phyloP scores from a whole-genome alignment of 2,113 vertebrate species.

The Burhinus oedicnemus region DNA sequence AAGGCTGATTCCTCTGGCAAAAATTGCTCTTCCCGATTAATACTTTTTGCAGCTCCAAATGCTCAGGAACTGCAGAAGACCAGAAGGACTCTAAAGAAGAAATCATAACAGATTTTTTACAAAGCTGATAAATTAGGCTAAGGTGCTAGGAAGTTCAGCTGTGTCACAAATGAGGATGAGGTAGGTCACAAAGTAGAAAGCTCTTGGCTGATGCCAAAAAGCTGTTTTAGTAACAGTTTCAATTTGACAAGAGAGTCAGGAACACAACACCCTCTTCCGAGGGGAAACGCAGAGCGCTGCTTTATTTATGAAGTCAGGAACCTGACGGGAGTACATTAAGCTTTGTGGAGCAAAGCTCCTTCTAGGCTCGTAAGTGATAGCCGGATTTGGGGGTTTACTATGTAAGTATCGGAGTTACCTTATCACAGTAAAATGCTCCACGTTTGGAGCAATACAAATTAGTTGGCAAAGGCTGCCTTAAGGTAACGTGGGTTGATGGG shows the following conservation, averaged over 20 bases:
- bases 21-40: background rate
- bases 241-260: background rate
- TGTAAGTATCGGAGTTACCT: background rate
- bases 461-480: background rate
- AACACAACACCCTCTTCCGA: background rate
- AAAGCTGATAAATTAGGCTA: background rate
- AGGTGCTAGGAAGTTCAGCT: background rate
- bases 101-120: background rate
- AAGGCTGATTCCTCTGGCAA: background rate
- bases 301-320: slow-evolving; percentile 31
- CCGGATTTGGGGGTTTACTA: background rate
- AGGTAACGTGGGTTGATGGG: background rate
- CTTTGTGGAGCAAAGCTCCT: background rate
- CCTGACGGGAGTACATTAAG: background rate
- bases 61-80: background rate
- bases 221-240: background rate
- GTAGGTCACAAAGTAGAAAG: background rate
- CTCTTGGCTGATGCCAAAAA: background rate
- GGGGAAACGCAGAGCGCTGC: background rate
- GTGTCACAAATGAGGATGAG: background rate
- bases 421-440: background rate
- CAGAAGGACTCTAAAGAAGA: background rate
- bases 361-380: background rate
- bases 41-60: background rate
- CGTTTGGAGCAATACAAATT: background rate